Base-by-base conservation (phyloP, 2,888 invertebrate species). In the Drosophila mimica region DNA sequence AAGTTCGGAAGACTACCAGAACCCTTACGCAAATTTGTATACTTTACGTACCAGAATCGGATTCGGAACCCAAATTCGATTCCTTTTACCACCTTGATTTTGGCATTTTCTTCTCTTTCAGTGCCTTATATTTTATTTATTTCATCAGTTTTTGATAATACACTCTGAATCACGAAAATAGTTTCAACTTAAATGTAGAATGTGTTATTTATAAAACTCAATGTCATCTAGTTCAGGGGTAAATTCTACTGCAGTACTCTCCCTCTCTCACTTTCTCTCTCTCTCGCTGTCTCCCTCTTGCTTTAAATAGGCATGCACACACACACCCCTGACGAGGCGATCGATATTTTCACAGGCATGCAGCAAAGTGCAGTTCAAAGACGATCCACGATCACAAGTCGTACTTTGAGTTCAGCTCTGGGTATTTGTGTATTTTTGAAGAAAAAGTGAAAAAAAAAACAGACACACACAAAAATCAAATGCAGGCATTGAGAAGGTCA, bases 301-400 rank as follows among this genome's bases (percentile, higher is more conserved):
- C 11, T 28, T 1, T 46, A n/a, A 43, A 46, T 46, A 46, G 13
- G 4, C 11, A 34, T 17, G 9, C 25, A 28, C 36, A 65, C 36
- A 13, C 48, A 63, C 20, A 85, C 82, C 82, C 87, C 81, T 79
- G 76, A 67, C 74, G 78, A 71, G 81, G 71, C 79, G 90, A 89
- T 90, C 91, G 82, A 87, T 84, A 88, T 82, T 82, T 82, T 88
- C 87, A 82, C 82, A 90, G 90, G 90, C 74, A 36, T 64, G 49
- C 90, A 90, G 89, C 70, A 88, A 67, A 70, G 15, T 59, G 58
- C 61, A 77, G 48, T n/a, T 15, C n/a, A 52, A 7, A 64, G 48
- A 53, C 74, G 52, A n/a, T 38, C 48, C 52, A 38, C 66, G 59
- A 66, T 66, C 76, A 36, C 31, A 48, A 56, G 38, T 43, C 76